Conservation (phyloP, 2,797 vertebrate species). For the Chaetodon trifasciatus region DNA sequence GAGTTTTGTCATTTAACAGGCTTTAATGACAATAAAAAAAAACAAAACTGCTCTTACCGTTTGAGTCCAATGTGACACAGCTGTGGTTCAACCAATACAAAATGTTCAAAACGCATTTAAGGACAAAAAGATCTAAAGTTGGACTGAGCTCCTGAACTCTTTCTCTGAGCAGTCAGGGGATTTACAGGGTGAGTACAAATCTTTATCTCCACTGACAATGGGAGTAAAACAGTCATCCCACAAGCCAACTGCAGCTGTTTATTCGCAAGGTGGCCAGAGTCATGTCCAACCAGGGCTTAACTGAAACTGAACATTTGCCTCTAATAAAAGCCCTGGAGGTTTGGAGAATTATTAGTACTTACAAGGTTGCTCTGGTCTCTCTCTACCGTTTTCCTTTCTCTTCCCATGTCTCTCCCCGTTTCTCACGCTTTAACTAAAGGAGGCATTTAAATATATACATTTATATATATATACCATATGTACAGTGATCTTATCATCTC, state of each 20-base stretch:
- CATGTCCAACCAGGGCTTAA: constrained; percentile 61
- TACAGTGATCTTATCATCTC: constrained; percentile 16
- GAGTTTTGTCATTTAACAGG: background rate
- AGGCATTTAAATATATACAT: background rate
- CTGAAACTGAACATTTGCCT: constrained; percentile 72
- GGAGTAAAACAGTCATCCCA: constrained; percentile 65
- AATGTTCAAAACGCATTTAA: constrained; percentile 41
- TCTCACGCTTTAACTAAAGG: background rate
- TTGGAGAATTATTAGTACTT: constrained; percentile 24
- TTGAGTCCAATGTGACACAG: background rate
- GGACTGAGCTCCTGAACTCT: constrained; percentile 18
- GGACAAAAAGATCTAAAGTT: constrained; percentile 42
- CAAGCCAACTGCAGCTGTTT: constrained; percentile 62
- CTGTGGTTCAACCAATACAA: background rate
- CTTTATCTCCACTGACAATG: constrained; percentile 61
- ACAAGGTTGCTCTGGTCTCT: constrained; percentile 1
- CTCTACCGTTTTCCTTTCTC: constrained; percentile 1
- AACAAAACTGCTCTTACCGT: background rate
- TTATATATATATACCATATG: background rate
- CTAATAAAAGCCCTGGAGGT: constrained; percentile 39
- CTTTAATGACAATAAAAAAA: constrained; percentile 3
- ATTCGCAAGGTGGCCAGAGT: constrained; percentile 49
- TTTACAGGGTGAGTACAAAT: constrained; percentile 57
- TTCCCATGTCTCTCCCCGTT: background rate
- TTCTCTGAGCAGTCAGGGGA: constrained; percentile 32